These are phyloP conservation scores for Clarias macrocephalus DNA, from an alignment of 2,113 vertebrate species.

Conservation along the genomic window DNA sequence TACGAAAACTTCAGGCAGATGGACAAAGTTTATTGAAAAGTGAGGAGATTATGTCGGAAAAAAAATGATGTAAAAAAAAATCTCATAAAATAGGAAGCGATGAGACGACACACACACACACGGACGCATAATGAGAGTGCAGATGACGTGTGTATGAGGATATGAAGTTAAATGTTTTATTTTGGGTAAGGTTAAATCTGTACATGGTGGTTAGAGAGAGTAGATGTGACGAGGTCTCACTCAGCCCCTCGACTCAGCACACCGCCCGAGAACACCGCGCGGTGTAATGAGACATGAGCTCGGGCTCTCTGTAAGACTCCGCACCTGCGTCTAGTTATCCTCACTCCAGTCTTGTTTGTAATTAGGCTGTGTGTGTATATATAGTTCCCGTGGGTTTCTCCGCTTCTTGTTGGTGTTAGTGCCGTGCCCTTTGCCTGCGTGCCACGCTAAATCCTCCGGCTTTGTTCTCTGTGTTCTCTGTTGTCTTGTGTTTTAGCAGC, in stretches of 20 bases:
- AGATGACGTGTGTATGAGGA: not conserved
- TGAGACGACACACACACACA: not conserved
- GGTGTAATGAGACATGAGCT: not conserved
- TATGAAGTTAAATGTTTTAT: no score
- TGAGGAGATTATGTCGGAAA: no score
- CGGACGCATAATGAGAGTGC: not conserved
- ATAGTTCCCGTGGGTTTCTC: not conserved
- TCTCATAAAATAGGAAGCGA: not conserved
- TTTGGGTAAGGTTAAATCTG: not conserved
- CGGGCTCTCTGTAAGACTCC: not conserved
- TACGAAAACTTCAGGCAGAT: no score
- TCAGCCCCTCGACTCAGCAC: not conserved
- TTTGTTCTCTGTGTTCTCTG: not conserved
- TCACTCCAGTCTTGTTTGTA: constrained; percentile 4
- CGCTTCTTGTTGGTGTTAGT: not conserved
- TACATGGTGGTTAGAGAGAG: not conserved
- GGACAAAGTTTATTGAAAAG: no score
- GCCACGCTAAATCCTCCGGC: not conserved
- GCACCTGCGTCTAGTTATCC: constrained; percentile 24
- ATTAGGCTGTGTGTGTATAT: constrained; percentile 9
- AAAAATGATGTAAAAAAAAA: no score
- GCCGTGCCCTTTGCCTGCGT: constrained; percentile 18
- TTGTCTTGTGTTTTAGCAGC: not conserved
- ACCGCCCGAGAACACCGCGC: not conserved
- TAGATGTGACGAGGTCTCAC: not conserved